These are phyloP conservation scores for Drosophila kanekoi DNA, from an alignment of 2,888 invertebrate species.

Conservation along the genomic window DNA sequence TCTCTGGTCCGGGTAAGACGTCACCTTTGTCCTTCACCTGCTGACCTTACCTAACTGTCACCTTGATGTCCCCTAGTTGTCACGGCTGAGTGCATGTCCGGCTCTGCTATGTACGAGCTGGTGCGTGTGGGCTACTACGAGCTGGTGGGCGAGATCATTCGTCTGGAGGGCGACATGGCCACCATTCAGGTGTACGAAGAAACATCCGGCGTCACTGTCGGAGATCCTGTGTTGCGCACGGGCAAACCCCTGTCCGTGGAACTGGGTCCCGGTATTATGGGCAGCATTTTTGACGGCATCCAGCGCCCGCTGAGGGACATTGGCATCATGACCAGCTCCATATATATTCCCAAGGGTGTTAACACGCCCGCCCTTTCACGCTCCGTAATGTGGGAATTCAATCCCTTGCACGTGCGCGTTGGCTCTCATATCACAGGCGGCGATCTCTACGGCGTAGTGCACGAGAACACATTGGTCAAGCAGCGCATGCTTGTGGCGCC, in stretches of 20 bases:
- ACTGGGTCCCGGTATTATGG: slow-evolving; percentile 99
- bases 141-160: slow-evolving; percentile 99
- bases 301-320: slow-evolving; percentile 99
- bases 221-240: slow-evolving; percentile 98
- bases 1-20: slow-evolving; percentile 96
- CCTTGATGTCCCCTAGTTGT: slow-evolving; percentile 89
- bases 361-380: slow-evolving; percentile 95
- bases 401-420: slow-evolving; percentile 91
- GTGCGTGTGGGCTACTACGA: slow-evolving; percentile 99
- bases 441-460: slow-evolving; percentile 97
- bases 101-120: slow-evolving; percentile 99
- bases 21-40: slow-evolving; percentile 53
- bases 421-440: slow-evolving; percentile 99
- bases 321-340: slow-evolving; percentile 95
- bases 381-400: slow-evolving; percentile 95
- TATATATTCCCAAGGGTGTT: slow-evolving; percentile 99
- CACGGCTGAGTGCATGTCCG: slow-evolving; percentile 99
- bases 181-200: slow-evolving; percentile 99
- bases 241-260: slow-evolving; percentile 99
- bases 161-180: slow-evolving; percentile 99
- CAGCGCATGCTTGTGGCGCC: slow-evolving; percentile 99
- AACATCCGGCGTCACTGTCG: slow-evolving; percentile 99
- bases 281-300: slow-evolving; percentile 99
- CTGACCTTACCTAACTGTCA: slow-evolving; percentile 32
- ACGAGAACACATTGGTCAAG: slow-evolving; percentile 98